phyloP scores from a whole-genome alignment of 2,888 invertebrate species.

The Macaria notata region DNA sequence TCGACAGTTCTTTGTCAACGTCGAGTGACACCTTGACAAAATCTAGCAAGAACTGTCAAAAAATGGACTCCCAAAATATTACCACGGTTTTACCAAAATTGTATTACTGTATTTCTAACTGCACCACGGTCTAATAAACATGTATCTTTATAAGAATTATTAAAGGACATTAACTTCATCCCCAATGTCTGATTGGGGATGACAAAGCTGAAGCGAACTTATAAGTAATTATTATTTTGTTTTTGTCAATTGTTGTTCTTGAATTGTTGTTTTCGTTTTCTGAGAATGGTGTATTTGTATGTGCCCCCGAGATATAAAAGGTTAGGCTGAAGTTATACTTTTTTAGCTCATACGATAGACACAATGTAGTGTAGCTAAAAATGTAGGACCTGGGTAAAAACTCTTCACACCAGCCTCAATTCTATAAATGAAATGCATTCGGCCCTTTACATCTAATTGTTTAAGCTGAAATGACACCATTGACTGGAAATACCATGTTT shows the following conservation, averaged over 20 bases:
- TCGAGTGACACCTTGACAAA: neutral
- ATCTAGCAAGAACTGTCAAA: neutral
- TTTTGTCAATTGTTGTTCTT: conserved; percentile 16
- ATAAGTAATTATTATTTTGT: conserved; percentile 40
- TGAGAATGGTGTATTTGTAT: conserved; percentile 38
- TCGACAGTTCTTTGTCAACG: too few species aligned
- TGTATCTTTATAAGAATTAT: neutral
- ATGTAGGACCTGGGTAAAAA: too few species aligned
- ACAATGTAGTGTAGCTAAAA: too few species aligned
- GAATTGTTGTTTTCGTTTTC: conserved; percentile 1
- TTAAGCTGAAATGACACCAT: too few species aligned
- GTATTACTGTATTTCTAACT: neutral
- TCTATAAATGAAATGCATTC: too few species aligned
- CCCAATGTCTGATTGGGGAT: too few species aligned
- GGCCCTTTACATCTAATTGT: too few species aligned
- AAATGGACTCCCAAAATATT: conserved; percentile 22
- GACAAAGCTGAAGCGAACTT: neutral
- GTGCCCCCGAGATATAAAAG: conserved; percentile 44
- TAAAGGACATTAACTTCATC: too few species aligned
- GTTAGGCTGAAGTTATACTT: conserved; percentile 23
- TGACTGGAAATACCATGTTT: too few species aligned
- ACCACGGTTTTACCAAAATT: conserved; percentile 12
- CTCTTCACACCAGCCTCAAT: too few species aligned
- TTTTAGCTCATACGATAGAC: neutral
- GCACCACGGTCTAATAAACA: neutral